phyloP scores from a whole-genome alignment of 37 sponge, comb jelly and placozoan species.

The Axinella damicornis region DNA sequence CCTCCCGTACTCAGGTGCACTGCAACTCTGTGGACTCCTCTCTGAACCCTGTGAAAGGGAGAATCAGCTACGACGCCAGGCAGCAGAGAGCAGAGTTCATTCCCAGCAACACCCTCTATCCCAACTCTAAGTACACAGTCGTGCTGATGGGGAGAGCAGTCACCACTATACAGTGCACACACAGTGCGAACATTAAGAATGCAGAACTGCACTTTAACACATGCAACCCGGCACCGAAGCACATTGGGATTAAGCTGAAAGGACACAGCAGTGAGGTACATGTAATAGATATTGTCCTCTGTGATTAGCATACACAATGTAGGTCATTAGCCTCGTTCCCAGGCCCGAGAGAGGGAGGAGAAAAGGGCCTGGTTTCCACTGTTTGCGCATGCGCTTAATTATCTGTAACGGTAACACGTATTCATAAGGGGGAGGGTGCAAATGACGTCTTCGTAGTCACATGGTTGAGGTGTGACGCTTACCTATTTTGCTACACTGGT shows the following conservation, averaged over 20 bases:
- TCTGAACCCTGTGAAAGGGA: conserved; percentile 64
- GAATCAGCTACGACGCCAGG: conserved; percentile 50
- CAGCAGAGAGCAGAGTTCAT: conserved; percentile 69
- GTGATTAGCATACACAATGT: no score
- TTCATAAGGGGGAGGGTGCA: no score
- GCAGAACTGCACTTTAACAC: conserved; percentile 57
- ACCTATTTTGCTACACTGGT: no score
- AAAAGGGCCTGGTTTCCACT: no score
- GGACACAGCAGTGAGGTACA: conserved; percentile 27
- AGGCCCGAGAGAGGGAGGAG: no score
- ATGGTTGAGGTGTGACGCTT: no score
- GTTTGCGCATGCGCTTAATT: no score
- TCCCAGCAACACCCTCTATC: conserved; percentile 65
- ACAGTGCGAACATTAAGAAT: conserved; percentile 60
- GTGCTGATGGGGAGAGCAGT: conserved; percentile 54
- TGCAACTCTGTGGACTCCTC: conserved; percentile 58
- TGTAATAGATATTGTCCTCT: no score
- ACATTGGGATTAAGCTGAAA: conserved; percentile 66
- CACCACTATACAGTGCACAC: conserved; percentile 56
- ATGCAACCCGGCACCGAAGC: conserved; percentile 65
- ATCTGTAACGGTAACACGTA: no score
- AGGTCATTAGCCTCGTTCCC: no score
- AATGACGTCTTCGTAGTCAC: no score
- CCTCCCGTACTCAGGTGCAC: conserved; percentile 13
- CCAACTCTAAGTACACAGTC: conserved; percentile 64